Conservation (phyloP, 64 coral and sea anemone genomes). For the Dendrophyllia cribrosa region DNA sequence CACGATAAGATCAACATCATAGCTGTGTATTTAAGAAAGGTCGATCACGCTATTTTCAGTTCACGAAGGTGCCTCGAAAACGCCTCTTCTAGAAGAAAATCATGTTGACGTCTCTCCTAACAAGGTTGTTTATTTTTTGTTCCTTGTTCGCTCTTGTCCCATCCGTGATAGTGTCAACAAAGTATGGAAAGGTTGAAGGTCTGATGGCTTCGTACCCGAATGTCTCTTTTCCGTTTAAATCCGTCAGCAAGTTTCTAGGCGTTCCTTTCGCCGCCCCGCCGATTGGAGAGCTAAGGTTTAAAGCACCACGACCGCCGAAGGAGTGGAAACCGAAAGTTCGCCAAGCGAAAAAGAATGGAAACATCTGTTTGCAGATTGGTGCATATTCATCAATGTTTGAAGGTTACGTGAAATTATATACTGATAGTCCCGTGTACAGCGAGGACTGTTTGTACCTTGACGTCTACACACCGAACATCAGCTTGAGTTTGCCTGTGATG, state of each 20-base stretch:
- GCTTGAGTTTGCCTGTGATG: conserved; percentile 2
- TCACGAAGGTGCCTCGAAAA: too few species aligned
- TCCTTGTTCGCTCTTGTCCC: too few species aligned
- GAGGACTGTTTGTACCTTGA: conserved; percentile 46
- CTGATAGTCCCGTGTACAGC: too few species aligned
- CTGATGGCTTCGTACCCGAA: neutral
- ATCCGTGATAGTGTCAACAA: neutral
- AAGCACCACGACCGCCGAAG: neutral
- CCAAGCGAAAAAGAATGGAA: conserved; percentile 10
- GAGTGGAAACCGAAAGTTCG: conserved; percentile 14
- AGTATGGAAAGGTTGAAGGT: neutral
- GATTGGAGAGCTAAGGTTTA: conserved; percentile 25
- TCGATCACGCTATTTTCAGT: too few species aligned
- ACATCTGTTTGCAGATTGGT: conserved; percentile 7
- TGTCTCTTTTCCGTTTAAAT: neutral
- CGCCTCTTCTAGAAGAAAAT: too few species aligned
- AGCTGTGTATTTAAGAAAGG: too few species aligned
- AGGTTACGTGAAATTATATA: neutral
- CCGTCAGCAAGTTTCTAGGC: conserved; percentile 31
- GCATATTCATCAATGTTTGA: too few species aligned
- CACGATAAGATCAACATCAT: too few species aligned
- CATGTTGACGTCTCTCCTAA: too few species aligned
- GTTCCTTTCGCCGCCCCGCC: conserved; percentile 45
- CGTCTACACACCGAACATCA: neutral
- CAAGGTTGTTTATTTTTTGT: too few species aligned